Evolutionary conservation across 2,113 vertebrate species (phyloP).

Genomic region (Phocoena phocoena): DNA sequence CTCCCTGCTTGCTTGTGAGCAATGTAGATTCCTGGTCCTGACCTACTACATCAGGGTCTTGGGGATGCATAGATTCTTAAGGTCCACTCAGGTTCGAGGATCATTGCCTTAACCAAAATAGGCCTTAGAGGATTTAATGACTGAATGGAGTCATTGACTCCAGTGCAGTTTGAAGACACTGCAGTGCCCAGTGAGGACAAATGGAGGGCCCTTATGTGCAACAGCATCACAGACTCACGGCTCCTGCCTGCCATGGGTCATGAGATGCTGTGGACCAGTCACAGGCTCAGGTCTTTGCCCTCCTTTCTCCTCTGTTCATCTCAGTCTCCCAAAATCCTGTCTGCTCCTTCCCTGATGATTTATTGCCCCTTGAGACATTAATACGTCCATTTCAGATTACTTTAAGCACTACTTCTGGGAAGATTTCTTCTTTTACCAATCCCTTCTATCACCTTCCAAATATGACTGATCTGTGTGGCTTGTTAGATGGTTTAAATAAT

Average conservation of each 20-base stretch:
- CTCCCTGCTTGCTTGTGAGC: neutral
- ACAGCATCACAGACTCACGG: neutral
- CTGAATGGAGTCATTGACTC: neutral
- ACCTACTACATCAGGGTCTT: neutral
- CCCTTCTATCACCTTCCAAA: neutral
- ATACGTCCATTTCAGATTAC: neutral
- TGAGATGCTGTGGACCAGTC: neutral
- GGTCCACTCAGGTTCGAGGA: neutral
- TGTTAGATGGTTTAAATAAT: conserved; percentile 27
- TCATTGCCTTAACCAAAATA: neutral
- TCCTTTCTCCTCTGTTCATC: neutral
- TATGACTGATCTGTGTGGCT: neutral
- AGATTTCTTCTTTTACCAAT: conserved; percentile 23
- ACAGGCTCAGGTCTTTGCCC: neutral
- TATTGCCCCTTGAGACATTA: neutral
- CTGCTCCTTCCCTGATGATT: neutral
- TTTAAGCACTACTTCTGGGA: neutral
- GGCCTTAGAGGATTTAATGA: neutral
- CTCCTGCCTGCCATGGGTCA: neutral
- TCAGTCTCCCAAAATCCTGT: neutral
- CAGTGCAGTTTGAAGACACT: neutral
- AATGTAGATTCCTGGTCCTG: neutral
- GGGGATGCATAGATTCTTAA: neutral
- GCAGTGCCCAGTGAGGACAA: neutral
- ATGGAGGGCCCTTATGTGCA: neutral